Evolutionary conservation across 1,140 invertebrate genomes (phyloP).

Genomic region (Eupristina koningsbergeri): DNA sequence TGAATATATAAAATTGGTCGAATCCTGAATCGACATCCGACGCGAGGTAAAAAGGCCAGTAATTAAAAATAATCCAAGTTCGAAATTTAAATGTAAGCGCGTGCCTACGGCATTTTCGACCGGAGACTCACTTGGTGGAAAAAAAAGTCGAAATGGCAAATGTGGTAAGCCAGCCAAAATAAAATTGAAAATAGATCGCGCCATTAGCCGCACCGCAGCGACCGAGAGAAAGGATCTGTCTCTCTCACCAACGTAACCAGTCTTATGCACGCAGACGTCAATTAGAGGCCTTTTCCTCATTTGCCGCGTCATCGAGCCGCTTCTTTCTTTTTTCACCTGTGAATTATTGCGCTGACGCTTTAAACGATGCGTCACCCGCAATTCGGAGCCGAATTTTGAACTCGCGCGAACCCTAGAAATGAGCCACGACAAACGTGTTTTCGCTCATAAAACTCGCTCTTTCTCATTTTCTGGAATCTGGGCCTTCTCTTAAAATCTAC

Average conservation of each 20-base stretch:
- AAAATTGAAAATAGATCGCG: slow-evolving; percentile 25
- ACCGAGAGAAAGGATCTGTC: slow-evolving; percentile 1
- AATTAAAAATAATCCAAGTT: slow-evolving; percentile 44
- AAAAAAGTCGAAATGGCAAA: slow-evolving; percentile 24
- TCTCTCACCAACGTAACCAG: slow-evolving; percentile 3
- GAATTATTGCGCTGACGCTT: not conserved
- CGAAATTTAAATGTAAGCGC: slow-evolving; percentile 29
- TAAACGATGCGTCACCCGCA: not conserved
- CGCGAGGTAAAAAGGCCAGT: not conserved
- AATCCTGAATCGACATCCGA: not conserved
- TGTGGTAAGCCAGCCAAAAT: slow-evolving; percentile 31
- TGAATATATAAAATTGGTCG: slow-evolving; percentile 15
- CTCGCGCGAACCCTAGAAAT: not conserved
- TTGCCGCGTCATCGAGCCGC: slow-evolving; percentile 6
- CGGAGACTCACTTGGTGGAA: not conserved
- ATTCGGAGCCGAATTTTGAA: too few species aligned
- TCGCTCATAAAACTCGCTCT: not conserved
- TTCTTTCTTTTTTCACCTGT: slow-evolving; percentile 2
- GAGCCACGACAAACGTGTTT: not conserved
- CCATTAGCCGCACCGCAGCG: not conserved
- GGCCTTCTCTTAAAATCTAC: too few species aligned
- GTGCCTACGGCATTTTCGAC: not conserved
- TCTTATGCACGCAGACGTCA: slow-evolving; percentile 25
- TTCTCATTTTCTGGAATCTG: too few species aligned
- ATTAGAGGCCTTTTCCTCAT: slow-evolving; percentile 42